Conservation (phyloP, 2,888 invertebrate species). For the Julus scandinavius region DNA sequence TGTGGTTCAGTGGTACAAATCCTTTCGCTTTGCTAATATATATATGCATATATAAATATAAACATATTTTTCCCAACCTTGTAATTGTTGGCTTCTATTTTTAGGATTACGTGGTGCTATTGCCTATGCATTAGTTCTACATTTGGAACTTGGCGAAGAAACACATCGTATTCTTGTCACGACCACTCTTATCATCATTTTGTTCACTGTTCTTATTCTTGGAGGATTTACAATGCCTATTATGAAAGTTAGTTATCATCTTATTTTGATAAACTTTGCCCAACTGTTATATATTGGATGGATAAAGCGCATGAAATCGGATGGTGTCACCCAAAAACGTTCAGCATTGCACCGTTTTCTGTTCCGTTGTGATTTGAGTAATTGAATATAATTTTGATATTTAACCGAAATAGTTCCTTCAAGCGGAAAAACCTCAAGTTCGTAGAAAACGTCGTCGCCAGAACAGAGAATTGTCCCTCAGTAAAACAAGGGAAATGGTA, state of each 20-base stretch:
- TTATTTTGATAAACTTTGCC: constrained; percentile 23
- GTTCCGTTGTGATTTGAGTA: too few relatives aligned
- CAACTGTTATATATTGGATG: background rate
- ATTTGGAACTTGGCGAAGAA: constrained; percentile 93
- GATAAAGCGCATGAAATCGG: too few relatives aligned
- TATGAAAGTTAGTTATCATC: constrained; percentile 72
- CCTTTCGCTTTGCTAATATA: background rate
- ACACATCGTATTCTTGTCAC: constrained; percentile 97
- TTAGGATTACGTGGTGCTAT: constrained; percentile 92
- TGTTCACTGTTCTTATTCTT: constrained; percentile 93
- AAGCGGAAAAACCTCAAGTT: constrained; percentile 72
- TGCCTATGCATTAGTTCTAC: constrained; percentile 95
- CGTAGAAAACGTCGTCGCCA: constrained; percentile 67
- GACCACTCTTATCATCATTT: constrained; percentile 95
- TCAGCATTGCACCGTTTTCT: too few relatives aligned
- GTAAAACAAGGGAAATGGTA: constrained; percentile 97
- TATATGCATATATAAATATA: background rate
- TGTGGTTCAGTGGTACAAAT: constrained; percentile 94
- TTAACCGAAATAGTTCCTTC: constrained; percentile 72
- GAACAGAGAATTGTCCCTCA: constrained; percentile 81
- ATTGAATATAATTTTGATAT: constrained; percentile 45
- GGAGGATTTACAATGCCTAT: constrained; percentile 99
- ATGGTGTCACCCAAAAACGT: too few relatives aligned
- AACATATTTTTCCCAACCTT: background rate
- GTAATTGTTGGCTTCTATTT: background rate